Evolutionary conservation across 2,113 vertebrate species (phyloP).

Genomic region (Ptychochromis oligacanthus): DNA sequence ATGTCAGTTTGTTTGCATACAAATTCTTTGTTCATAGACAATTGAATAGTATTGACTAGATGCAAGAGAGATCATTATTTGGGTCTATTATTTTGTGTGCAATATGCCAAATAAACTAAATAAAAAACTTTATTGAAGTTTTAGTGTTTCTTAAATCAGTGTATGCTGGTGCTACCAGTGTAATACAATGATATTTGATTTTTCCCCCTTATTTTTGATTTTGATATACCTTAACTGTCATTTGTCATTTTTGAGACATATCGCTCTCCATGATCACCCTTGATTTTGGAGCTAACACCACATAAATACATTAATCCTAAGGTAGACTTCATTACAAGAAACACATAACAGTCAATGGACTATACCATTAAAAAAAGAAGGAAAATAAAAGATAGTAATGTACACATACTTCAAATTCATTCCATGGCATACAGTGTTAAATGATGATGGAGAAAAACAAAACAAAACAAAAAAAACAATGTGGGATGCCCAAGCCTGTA

Average conservation of each 20-base stretch:
- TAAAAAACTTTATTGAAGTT: slow-evolving; percentile 69
- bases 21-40: slow-evolving; percentile 44
- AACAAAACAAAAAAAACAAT: too few relatives aligned
- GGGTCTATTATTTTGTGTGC: slow-evolving; percentile 65
- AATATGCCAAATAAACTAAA: slow-evolving; percentile 76
- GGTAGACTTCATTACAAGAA: neutral
- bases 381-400: too few relatives aligned
- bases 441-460: neutral
- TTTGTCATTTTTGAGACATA: neutral
- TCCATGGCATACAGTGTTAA: neutral
- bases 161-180: neutral
- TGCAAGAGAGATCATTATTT: slow-evolving; percentile 54
- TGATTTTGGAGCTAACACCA: neutral
- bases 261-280: neutral
- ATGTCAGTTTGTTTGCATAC: slow-evolving; percentile 51
- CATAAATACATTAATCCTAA: neutral
- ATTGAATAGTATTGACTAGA: slow-evolving; percentile 42
- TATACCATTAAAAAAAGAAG: too few relatives aligned
- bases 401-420: neutral
- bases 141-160: neutral
- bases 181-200: neutral
- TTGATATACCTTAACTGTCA: neutral
- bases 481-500: too few relatives aligned
- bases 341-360: neutral
- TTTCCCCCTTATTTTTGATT: neutral